A percentile compares a stretch with the other conserved stretches of the same genome.
Conservation (phyloP, 2,888 invertebrate species). For the Gymnosoma rotundatum region DNA sequence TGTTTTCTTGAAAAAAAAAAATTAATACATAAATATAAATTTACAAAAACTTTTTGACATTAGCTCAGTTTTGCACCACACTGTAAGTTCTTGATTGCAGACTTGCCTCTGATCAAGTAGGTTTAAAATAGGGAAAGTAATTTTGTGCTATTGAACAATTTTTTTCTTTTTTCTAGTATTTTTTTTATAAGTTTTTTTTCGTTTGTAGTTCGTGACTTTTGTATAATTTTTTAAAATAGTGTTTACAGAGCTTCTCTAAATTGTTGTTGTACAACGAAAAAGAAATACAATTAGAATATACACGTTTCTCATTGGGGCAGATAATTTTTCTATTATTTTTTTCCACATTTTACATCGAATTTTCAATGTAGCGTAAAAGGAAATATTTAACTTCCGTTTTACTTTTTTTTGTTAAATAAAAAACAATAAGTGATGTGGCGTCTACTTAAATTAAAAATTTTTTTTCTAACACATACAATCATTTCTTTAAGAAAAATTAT, state of each 20-base stretch:
- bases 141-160: conserved; percentile 40
- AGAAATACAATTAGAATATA: conserved; percentile 49
- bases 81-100: conserved; percentile 75
- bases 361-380: conserved; percentile 55
- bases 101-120: conserved; percentile 47
- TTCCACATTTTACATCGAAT: conserved; percentile 13
- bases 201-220: conserved; percentile 66
- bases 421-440: conserved; percentile 19
- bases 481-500: background rate
- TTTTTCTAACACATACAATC: conserved; percentile 5
- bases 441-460: background rate
- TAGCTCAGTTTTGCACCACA: too few relatives aligned
- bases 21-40: too few relatives aligned
- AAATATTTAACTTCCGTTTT: conserved; percentile 48
- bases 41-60: too few relatives aligned
- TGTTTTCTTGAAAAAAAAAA: too few relatives aligned
- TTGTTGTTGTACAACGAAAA: conserved; percentile 8
- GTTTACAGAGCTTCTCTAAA: conserved; percentile 32
- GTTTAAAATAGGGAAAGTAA: conserved; percentile 59
- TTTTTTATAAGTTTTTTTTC: conserved; percentile 22
- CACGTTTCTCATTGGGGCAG: conserved; percentile 62
- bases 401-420: background rate
- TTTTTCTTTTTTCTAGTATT: background rate
- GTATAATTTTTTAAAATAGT: conserved; percentile 58
- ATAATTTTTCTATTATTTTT: conserved; percentile 51